Percentiles rank a stretch among this genome's conserved stretches.
Conservation (phyloP, 2,113 vertebrate genomes). For the Dermatemys mawii region DNA sequence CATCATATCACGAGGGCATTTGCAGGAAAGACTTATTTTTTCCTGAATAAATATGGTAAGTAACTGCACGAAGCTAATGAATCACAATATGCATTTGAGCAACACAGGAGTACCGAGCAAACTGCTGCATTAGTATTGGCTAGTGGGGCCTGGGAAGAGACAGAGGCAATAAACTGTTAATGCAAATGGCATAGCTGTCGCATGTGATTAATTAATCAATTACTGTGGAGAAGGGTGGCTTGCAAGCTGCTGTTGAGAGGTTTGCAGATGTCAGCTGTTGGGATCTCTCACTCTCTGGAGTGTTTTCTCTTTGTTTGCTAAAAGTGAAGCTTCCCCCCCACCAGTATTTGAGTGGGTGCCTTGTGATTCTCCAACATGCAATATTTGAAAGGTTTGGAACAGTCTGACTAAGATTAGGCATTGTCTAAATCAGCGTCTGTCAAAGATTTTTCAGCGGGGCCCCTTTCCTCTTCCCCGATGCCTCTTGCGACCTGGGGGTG, state of each 20-base stretch:
- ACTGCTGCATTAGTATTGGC: neutral
- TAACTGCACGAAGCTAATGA: neutral
- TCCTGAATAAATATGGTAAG: neutral
- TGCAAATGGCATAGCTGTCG: neutral
- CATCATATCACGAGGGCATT: neutral
- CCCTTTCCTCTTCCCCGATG: too few relatives aligned
- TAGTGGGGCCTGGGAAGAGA: neutral
- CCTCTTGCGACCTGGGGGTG: too few relatives aligned
- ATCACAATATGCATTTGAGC: neutral
- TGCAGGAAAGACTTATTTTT: neutral
- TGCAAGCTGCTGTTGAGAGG: neutral
- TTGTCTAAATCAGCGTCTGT: too few relatives aligned
- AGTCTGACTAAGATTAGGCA: fast-evolving
- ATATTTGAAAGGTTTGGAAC: fast-evolving
- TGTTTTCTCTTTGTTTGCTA: neutral
- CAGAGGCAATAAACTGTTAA: neutral
- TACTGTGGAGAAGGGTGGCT: fast-evolving
- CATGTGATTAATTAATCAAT: neutral
- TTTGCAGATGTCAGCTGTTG: fast-evolving
- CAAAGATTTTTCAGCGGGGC: too few relatives aligned
- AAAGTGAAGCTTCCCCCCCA: fast-evolving
- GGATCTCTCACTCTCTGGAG: fast-evolving
- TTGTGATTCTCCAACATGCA: fast-evolving
- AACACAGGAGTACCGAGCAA: fast-evolving
- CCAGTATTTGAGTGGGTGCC: too few relatives aligned